Evolutionary conservation across 1,140 invertebrate genomes (phyloP).

Genomic region (Campodea augens): DNA sequence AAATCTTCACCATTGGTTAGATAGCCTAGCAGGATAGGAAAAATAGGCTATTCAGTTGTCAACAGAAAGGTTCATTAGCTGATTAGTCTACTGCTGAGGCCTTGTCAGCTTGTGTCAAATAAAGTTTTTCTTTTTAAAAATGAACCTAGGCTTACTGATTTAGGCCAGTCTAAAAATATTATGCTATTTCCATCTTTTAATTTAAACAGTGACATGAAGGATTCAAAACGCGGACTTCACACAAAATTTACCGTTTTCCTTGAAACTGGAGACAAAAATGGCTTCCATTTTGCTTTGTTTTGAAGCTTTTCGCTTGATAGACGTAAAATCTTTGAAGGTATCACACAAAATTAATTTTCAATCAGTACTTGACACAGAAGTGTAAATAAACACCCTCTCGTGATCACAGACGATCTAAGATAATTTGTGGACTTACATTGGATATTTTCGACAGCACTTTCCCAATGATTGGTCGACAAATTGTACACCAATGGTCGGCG

Average conservation of each 20-base stretch:
- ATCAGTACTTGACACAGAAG: neutral
- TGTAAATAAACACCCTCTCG: constrained; percentile 9
- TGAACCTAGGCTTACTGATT: too few species aligned
- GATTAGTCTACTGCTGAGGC: neutral
- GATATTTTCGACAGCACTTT: constrained; percentile 43
- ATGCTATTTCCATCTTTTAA: too few species aligned
- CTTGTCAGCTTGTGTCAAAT: neutral
- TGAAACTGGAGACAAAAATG: constrained; percentile 18
- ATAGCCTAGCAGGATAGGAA: too few species aligned
- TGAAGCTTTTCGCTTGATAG: too few species aligned
- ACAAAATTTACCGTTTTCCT: too few species aligned
- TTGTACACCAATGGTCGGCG: constrained; percentile 44
- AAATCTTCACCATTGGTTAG: too few species aligned
- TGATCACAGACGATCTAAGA: constrained; percentile 26
- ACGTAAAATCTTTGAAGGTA: too few species aligned
- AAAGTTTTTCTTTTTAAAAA: neutral
- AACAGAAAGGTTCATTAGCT: too few species aligned
- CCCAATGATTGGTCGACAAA: constrained; percentile 46
- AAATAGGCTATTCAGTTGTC: too few species aligned
- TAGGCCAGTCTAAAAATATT: too few species aligned
- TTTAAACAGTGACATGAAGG: too few species aligned
- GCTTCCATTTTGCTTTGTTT: constrained; percentile 16
- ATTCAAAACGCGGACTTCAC: too few species aligned
- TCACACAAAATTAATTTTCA: neutral
- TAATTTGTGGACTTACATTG: constrained; percentile 61